phyloP scores from a whole-genome alignment of 2,888 invertebrate species.

The Camptogramma bilineatum region DNA sequence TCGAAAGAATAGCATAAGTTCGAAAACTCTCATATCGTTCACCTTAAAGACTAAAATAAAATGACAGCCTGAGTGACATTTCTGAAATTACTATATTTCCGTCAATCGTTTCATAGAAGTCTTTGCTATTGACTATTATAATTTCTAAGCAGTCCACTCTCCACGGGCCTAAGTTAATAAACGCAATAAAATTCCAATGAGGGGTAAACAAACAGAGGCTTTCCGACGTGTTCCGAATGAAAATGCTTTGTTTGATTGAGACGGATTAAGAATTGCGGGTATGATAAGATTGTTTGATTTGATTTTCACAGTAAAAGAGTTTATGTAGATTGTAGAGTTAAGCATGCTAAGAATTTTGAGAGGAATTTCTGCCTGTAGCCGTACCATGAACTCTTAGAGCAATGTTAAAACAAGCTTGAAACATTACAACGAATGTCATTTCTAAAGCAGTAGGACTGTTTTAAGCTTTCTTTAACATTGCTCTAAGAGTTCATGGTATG shows the following conservation, averaged over 20 bases:
- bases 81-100: not conserved
- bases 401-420: too few species aligned
- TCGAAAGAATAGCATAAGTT: not conserved
- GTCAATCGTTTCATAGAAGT: not conserved
- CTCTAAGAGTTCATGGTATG: too few species aligned
- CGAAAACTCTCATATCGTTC: too few species aligned
- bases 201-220: slow-evolving; percentile 25
- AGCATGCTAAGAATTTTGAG: not conserved
- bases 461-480: too few species aligned
- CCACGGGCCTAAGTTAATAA: slow-evolving; percentile 20
- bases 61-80: too few species aligned
- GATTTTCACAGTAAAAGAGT: not conserved
- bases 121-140: not conserved
- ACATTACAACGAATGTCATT: too few species aligned
- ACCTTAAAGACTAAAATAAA: too few species aligned
- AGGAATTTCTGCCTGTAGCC: too few species aligned
- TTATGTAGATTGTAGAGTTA: not conserved
- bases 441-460: too few species aligned
- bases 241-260: slow-evolving; percentile 19
- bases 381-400: too few species aligned
- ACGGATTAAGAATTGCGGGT: slow-evolving; percentile 13
- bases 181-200: slow-evolving; percentile 26
- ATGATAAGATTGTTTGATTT: not conserved
- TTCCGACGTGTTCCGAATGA: slow-evolving; percentile 20
- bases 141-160: slow-evolving; percentile 6